phyloP scores from a whole-genome alignment of 1,140 invertebrate genomes.

The Meloidogyne floridensis region DNA sequence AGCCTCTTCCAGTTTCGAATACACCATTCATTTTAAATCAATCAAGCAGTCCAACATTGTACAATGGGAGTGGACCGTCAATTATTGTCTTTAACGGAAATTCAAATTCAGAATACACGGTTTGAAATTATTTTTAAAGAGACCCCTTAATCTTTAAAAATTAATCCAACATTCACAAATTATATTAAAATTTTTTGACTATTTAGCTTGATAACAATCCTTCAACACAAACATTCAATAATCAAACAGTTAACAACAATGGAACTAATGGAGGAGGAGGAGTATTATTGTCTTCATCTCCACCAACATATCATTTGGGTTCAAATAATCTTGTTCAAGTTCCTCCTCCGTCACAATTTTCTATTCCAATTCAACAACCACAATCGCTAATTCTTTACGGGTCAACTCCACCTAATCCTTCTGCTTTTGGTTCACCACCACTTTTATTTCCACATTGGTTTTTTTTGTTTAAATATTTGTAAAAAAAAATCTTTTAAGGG shows the following conservation, averaged over 20 bases:
- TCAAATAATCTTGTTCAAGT: constrained; percentile 12
- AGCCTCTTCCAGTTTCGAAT: not conserved
- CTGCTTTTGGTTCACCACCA: constrained; percentile 27
- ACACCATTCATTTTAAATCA: not conserved
- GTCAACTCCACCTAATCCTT: constrained; percentile 23
- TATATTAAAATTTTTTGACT: too few species aligned
- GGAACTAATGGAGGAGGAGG: not conserved
- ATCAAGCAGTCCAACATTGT: constrained; percentile 6
- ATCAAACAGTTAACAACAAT: not conserved
- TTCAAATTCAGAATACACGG: not conserved
- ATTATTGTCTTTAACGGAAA: not conserved
- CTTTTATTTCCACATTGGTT: constrained; percentile 24
- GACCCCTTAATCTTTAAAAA: too few species aligned
- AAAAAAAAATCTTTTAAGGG: not conserved
- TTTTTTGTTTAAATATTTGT: not conserved
- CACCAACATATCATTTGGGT: constrained; percentile 25
- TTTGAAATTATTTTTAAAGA: not conserved
- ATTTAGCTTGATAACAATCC: not conserved
- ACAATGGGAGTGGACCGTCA: not conserved
- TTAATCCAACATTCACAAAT: too few species aligned
- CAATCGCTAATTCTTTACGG: constrained; percentile 22
- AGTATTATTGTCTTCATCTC: constrained; percentile 23
- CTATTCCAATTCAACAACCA: constrained; percentile 20
- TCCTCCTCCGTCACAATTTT: constrained; percentile 1
- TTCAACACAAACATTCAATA: not conserved